Percentiles rank a stretch among this genome's conserved stretches.
phyloP scores from a whole-genome alignment of 1,140 invertebrate species.

The Palaemon carinicauda region DNA sequence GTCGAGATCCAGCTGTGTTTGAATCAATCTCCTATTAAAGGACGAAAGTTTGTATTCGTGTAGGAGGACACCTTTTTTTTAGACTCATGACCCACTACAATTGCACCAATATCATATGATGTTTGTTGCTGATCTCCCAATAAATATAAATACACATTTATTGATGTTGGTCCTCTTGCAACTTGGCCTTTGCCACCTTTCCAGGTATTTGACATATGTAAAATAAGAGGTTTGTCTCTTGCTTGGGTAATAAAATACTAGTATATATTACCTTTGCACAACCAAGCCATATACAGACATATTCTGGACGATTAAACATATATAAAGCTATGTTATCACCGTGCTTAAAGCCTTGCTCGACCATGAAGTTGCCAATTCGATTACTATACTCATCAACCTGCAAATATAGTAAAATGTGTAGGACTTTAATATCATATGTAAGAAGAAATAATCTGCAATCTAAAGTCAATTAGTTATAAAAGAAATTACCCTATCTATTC shows the following conservation, averaged over 20 bases:
- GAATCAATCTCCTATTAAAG: too few relatives aligned
- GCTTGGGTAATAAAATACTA: slow-evolving; percentile 61
- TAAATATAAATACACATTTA: too few relatives aligned
- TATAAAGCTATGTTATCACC: slow-evolving; percentile 72
- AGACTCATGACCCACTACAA: too few relatives aligned
- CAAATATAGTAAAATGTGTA: slow-evolving; percentile 44
- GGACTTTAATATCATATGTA: background rate
- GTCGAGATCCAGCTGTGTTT: too few relatives aligned
- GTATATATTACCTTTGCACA: slow-evolving; percentile 65
- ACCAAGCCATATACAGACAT: slow-evolving; percentile 69
- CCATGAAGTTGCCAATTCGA: slow-evolving; percentile 66
- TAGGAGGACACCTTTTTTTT: too few relatives aligned
- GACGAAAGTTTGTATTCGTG: too few relatives aligned
- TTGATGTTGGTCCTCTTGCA: too few relatives aligned
- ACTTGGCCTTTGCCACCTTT: background rate
- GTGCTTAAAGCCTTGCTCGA: slow-evolving; percentile 62
- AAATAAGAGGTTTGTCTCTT: background rate
- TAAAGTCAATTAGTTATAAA: background rate
- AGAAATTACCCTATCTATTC: background rate
- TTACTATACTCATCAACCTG: slow-evolving; percentile 67
- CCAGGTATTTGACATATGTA: too few relatives aligned
- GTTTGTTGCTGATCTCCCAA: too few relatives aligned
- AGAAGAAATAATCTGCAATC: background rate
- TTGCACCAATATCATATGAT: too few relatives aligned
- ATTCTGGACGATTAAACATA: slow-evolving; percentile 69